phyloP scores from a whole-genome alignment of 2,888 invertebrate species.

The Campaea margaritaria region DNA sequence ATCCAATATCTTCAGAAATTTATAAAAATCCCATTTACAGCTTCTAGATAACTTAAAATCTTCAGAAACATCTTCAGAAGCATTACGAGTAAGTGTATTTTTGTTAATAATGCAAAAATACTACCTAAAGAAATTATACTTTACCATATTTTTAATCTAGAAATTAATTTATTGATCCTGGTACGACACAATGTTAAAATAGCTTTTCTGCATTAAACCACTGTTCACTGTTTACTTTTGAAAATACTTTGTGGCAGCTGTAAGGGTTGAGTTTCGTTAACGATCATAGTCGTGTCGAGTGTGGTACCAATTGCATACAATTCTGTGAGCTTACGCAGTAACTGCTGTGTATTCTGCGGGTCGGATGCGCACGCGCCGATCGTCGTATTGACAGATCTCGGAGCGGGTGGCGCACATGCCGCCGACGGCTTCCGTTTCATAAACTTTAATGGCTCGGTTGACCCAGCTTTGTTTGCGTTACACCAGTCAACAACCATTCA shows the following conservation, averaged over 20 bases:
- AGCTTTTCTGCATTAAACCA: no score
- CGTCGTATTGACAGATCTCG: slow-evolving; percentile 76
- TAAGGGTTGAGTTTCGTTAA: slow-evolving; percentile 30
- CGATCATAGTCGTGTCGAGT: slow-evolving; percentile 17
- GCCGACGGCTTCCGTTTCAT: slow-evolving; percentile 82
- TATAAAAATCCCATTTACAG: no score
- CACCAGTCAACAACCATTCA: slow-evolving; percentile 59
- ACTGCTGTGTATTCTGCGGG: slow-evolving; percentile 24
- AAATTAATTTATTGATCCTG: no score
- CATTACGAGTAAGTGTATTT: no score
- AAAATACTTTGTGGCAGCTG: slow-evolving; percentile 34
- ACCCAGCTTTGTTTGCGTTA: slow-evolving; percentile 83
- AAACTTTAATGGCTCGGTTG: slow-evolving; percentile 83
- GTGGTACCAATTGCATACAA: slow-evolving; percentile 12
- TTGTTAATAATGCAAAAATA: no score
- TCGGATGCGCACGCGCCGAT: slow-evolving; percentile 66
- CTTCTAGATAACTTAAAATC: no score
- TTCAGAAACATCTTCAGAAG: no score
- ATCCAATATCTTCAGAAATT: no score
- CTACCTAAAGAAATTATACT: no score
- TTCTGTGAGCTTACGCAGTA: slow-evolving; percentile 5
- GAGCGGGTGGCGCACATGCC: slow-evolving; percentile 73
- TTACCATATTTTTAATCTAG: no score
- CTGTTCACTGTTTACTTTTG: slow-evolving; percentile 28
- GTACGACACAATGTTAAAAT: no score